A percentile compares a stretch with the other conserved stretches of the same genome.
Conservation (phyloP, 2,888 invertebrate genomes). For the Trachelus stipa region DNA sequence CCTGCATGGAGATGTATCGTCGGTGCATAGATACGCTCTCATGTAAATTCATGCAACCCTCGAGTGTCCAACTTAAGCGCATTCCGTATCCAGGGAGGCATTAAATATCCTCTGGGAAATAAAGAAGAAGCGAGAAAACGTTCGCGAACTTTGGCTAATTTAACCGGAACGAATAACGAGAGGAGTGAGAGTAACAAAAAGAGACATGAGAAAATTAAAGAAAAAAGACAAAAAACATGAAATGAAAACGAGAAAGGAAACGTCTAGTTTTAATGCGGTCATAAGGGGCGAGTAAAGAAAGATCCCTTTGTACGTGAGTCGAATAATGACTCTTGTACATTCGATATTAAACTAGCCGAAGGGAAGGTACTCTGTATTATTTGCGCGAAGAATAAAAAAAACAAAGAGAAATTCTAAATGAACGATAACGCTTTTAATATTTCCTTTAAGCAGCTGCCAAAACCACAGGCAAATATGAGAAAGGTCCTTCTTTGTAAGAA, state of each 20-base stretch:
- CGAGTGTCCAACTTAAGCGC: not conserved
- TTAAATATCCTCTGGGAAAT: not conserved
- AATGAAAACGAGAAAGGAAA: not conserved
- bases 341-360: not conserved
- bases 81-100: not conserved
- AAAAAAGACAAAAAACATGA: not conserved
- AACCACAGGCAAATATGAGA: not conserved
- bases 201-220: not conserved
- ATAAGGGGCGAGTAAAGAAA: not conserved
- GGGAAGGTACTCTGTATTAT: not conserved
- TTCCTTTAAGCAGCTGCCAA: not conserved
- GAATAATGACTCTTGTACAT: not conserved
- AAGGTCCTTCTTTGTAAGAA: not conserved
- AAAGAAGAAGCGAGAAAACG: not conserved
- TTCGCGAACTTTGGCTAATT: not conserved
- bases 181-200: not conserved
- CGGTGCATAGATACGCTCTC: not conserved
- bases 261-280: not conserved
- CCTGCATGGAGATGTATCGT: too few relatives aligned
- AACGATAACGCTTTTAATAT: not conserved
- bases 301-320: not conserved
- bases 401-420: not conserved
- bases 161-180: not conserved
- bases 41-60: not conserved
- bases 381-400: not conserved